Base-by-base conservation (phyloP, 1,140 invertebrate species). In the Atta colombica region DNA sequence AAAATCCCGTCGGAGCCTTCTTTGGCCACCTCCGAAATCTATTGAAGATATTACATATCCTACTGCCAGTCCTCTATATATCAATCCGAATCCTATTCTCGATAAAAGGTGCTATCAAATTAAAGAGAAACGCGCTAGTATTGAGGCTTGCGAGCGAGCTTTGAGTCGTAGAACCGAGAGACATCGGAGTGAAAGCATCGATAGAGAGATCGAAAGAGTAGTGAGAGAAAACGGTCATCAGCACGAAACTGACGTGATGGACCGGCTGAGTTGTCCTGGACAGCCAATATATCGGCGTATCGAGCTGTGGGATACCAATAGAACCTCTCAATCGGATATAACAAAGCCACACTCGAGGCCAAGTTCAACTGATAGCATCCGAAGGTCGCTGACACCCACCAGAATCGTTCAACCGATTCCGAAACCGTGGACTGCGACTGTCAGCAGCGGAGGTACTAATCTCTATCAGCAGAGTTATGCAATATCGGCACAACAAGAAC, bases 1-100 rank as follows among this genome's bases (percentile, higher is more conserved):
- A 35, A 92, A 89, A 85, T 87, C 91, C 25, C 55, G 93, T 12
- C 94, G 93, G 72, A 92, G 86, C 12, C 80, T 93, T 63, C 66
- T 88, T 55, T 95, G 94, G 95, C 95, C 95, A 31, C 95, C 94
- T 0, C 45, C 85, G 1, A 95, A 95, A 66, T 87, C 91, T 0
- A 93, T 95, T 51, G 95, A 95, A 80, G 95, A 95, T 18, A 92
- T 94, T 21, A 95, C 94, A 2, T 95, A 95, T 86, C 95, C 94
- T 0, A 95, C 95, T 2, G 95, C 95, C 3, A 95, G 95, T 93
- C 95, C 95, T 0, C 85, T 95, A 21, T 95, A 95, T 78, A 95
- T 95, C 60, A 94, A 95, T 78, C 95, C 95, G 0, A 95, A 95
- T 88, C 92, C 94, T 3, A 88, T 89, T 3, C 89, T 94, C 21